Conservation (phyloP, 2,113 vertebrate genomes). For the Rostratula benghalensis region DNA sequence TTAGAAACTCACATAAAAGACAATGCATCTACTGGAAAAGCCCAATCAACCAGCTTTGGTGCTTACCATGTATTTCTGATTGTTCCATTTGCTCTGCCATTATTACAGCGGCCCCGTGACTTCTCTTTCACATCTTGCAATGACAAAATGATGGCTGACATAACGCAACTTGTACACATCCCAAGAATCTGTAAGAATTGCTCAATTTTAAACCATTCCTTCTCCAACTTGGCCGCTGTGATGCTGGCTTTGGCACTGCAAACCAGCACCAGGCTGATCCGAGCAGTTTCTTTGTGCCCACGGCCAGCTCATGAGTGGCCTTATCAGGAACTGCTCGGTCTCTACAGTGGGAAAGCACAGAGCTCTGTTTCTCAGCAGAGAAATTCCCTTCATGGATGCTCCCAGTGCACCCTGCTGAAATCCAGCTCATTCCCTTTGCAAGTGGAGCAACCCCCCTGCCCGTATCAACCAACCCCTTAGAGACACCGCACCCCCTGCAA, state of each 20-base stretch:
- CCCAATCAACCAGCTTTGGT: neutral
- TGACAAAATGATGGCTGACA: neutral
- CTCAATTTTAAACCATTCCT: neutral
- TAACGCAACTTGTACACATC: accelerated
- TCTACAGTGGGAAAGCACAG: neutral
- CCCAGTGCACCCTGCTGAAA: accelerated
- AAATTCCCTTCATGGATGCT: neutral
- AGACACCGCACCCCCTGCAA: accelerated
- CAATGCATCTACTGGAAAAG: neutral
- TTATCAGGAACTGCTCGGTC: neutral
- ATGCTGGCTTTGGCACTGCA: neutral
- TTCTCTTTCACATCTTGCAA: neutral
- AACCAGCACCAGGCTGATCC: neutral
- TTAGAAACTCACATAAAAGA: neutral
- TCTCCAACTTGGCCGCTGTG: neutral
- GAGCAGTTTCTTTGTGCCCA: neutral
- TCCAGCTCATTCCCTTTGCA: accelerated
- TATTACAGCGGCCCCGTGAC: neutral
- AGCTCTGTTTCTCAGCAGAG: neutral
- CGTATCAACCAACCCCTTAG: accelerated
- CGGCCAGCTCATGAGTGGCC: neutral
- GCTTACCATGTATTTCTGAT: neutral
- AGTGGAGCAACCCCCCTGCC: neutral
- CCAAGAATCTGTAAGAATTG: neutral
- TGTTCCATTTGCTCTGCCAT: neutral